Conservation (phyloP, 1,140 invertebrate species). For the Drosophila chauvacae region DNA sequence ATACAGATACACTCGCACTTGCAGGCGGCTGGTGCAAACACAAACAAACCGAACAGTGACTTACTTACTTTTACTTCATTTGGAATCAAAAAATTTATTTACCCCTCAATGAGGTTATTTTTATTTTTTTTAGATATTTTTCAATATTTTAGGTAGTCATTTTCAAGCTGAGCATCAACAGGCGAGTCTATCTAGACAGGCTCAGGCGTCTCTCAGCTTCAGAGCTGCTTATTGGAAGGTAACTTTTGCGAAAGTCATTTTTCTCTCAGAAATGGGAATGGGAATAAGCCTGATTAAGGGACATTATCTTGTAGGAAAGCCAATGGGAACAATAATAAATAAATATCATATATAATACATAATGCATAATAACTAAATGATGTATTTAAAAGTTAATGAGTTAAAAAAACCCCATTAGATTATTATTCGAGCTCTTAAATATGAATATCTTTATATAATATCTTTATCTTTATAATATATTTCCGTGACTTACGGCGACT, state of each 20-base stretch:
- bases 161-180: background rate
- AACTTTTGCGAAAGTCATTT: background rate
- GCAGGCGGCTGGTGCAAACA: background rate
- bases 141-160: background rate
- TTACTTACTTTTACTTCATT: too few relatives aligned
- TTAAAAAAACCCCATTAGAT: background rate
- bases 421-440: background rate
- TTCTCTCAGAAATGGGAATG: background rate
- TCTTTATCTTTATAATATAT: too few relatives aligned
- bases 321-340: background rate
- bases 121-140: background rate
- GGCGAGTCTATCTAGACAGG: background rate
- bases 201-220: too few relatives aligned
- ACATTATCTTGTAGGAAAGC: background rate
- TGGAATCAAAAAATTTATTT: too few relatives aligned
- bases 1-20: background rate
- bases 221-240: too few relatives aligned
- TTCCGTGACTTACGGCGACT: too few relatives aligned
- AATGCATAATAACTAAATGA: background rate
- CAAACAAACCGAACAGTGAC: conserved; percentile 23
- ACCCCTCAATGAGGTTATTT: too few relatives aligned
- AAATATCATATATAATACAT: too few relatives aligned
- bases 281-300: background rate
- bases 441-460: too few relatives aligned
- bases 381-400: background rate